phyloP scores from a whole-genome alignment of 2,888 invertebrate genomes.

The Parascotia fuliginaria region DNA sequence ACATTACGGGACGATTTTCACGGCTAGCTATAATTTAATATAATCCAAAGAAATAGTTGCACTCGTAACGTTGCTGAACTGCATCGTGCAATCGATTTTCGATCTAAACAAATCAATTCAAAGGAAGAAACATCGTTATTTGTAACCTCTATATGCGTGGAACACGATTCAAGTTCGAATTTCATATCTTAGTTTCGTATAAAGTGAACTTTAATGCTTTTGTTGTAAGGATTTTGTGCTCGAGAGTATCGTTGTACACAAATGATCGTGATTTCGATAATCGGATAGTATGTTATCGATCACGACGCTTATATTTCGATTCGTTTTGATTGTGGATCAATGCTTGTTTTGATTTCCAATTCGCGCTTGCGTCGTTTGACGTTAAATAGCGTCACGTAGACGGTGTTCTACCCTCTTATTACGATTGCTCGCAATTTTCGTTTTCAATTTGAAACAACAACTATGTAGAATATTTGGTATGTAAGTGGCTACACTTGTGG shows the following conservation, averaged over 20 bases:
- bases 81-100: conserved; percentile 45
- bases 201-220: conserved; percentile 45
- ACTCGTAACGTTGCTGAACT: conserved; percentile 59
- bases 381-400: conserved; percentile 84
- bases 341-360: conserved; percentile 85
- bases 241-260: conserved; percentile 53
- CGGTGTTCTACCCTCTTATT: conserved; percentile 64
- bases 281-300: conserved; percentile 81
- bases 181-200: conserved; percentile 17
- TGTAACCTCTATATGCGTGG: conserved; percentile 37
- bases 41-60: conserved; percentile 84
- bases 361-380: conserved; percentile 81
- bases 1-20: conserved; percentile 84
- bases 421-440: conserved; percentile 71
- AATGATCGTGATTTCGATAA: conserved; percentile 83
- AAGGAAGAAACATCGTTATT: conserved; percentile 28
- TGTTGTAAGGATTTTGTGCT: conserved; percentile 32
- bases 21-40: conserved; percentile 85
- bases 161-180: conserved; percentile 57
- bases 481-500: conserved; percentile 13
- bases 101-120: conserved; percentile 32
- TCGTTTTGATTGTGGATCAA: conserved; percentile 81
- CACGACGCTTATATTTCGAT: conserved; percentile 81
- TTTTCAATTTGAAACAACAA: conserved; percentile 68
- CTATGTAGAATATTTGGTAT: conserved; percentile 48